Evolutionary conservation across 2,113 vertebrate genomes (phyloP).

Genomic region (Sinosuthora webbiana): DNA sequence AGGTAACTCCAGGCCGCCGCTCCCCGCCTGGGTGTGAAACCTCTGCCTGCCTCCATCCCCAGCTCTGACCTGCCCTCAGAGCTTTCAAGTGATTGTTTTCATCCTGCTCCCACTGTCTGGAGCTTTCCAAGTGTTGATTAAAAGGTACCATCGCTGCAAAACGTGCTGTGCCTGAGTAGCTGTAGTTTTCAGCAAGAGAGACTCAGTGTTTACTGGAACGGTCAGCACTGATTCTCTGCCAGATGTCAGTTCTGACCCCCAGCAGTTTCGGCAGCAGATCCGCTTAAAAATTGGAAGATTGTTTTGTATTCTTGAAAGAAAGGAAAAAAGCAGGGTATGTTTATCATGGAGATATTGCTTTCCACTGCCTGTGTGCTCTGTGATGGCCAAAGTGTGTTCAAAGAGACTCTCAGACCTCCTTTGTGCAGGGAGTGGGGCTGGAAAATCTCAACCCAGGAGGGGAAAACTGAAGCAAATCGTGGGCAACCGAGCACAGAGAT

Average conservation of each 20-base stretch:
- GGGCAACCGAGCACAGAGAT: constrained; percentile 13
- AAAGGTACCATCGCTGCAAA: constrained; percentile 34
- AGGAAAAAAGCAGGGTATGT: not conserved
- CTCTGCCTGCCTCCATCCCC: not conserved
- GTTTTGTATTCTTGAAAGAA: not conserved
- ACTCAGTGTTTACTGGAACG: constrained; percentile 38
- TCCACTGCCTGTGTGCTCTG: not conserved
- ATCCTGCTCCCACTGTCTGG: not conserved
- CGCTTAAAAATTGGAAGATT: not conserved
- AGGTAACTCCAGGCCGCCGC: not conserved
- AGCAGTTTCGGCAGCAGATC: constrained; percentile 26
- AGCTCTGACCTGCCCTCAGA: not conserved
- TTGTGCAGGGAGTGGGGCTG: not conserved
- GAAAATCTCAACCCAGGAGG: constrained; percentile 37
- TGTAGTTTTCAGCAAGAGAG: not conserved
- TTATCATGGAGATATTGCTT: constrained; percentile 19
- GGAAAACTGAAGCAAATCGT: not conserved
- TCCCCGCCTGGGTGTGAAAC: not conserved
- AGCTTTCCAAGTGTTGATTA: constrained; percentile 41
- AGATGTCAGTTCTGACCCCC: constrained; percentile 63
- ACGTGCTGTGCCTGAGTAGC: constrained; percentile 9
- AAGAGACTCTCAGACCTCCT: not conserved
- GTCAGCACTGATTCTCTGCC: constrained; percentile 6
- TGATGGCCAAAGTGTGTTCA: not conserved
- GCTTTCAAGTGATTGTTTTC: not conserved